Evolutionary conservation across 1,140 invertebrate species (phyloP).

Genomic region (Ectropis grisescens): DNA sequence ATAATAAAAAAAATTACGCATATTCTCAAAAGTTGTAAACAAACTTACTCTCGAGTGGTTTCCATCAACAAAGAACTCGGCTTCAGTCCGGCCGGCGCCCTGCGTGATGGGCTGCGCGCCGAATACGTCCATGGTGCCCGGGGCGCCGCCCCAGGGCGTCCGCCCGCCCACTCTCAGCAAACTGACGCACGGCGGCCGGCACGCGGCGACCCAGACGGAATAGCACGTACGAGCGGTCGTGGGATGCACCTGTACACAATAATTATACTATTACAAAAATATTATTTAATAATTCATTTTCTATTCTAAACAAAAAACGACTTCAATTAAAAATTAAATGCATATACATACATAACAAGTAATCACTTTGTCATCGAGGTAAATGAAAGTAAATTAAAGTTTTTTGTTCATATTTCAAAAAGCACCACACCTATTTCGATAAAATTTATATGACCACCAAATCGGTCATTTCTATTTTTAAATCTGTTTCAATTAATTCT

Average conservation of each 20-base stretch:
- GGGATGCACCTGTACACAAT: constrained; percentile 82
- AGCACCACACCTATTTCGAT: too few species aligned
- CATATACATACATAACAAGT: too few species aligned
- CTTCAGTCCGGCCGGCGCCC: constrained; percentile 84
- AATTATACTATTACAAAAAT: not conserved
- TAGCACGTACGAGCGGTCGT: constrained; percentile 83
- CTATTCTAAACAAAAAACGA: not conserved
- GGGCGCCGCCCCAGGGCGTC: constrained; percentile 43
- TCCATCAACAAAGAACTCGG: constrained; percentile 90
- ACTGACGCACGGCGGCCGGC: constrained; percentile 80
- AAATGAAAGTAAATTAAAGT: too few species aligned
- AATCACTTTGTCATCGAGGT: too few species aligned
- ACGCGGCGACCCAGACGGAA: constrained; percentile 85
- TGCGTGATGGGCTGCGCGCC: constrained; percentile 80
- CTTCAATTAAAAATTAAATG: too few species aligned
- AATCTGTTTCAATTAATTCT: too few species aligned
- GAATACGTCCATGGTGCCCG: constrained; percentile 84
- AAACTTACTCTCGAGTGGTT: constrained; percentile 86
- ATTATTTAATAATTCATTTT: not conserved
- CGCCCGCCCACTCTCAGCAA: constrained; percentile 77
- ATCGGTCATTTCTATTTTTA: too few species aligned
- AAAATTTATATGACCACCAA: too few species aligned
- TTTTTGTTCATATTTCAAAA: too few species aligned
- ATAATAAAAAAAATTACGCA: too few species aligned
- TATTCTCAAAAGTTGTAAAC: too few species aligned